Evolutionary conservation across 1,140 invertebrate species (phyloP), one percentile per base, ranked within the genome.

Genomic region (Euwallacea fornicatus): DNA sequence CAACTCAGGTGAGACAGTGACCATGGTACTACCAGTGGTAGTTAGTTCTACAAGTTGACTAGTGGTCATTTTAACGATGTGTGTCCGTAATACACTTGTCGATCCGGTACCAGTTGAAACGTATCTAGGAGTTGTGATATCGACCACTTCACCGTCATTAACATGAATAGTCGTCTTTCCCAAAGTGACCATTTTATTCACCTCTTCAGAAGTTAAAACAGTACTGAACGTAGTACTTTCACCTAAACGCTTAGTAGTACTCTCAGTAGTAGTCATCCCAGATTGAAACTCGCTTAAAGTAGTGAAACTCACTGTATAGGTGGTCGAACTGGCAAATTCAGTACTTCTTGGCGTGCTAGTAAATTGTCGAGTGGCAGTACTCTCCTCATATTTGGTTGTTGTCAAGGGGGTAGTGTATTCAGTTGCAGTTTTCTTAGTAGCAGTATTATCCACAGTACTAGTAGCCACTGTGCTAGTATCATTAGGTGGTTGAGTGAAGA

Each of bases 141-240:
- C 71, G n/a, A 68, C 59, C 7, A 59, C 50, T 61, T 59, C 66
- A 7, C 43, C 55, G 42, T 42, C 16, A 53, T 13, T 56, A 13
- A 70, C 66, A 50, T 41, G 41, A 54, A 71, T 67, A 21, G 69
- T 67, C 21, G 68, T 71, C 58, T 62, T 65, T 33, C 69, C 71
- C 15, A 63, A 43, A 41, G 66, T 68, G 7, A 59, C 63, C 42
- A 72, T 55, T 58, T 68, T 65, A 0, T 72, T 6, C 8, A 71
- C 13, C 60, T 71, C 69, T 59, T 50, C 15, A 13, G 62, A 60
- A 15, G 69, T 66, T 15, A 71, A 56, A 42, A 66, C 4, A 7
- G 69, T 71, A 66, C 69, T 71, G 54, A 71, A 66, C 11, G 70
- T 72, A 6, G 55, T 44, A 16, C 13, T 33, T 55, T 66, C 62